phyloP scores from a whole-genome alignment of 2,888 invertebrate species.

The Agrilus mali region DNA sequence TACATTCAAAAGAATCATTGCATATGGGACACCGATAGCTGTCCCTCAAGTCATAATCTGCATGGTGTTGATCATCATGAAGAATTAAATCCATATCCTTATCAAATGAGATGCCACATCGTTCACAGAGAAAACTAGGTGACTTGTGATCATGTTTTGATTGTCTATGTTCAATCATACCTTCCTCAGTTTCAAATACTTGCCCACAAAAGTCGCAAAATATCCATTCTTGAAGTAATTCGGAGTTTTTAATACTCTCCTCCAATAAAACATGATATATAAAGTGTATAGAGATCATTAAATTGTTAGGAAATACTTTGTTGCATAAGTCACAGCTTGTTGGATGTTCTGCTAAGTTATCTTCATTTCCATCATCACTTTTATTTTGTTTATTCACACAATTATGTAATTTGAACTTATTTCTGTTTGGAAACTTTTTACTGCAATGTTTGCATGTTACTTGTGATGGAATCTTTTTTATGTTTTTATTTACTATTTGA shows the following conservation, averaged over 20 bases:
- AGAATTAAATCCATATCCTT: slow-evolving; percentile 10
- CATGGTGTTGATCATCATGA: slow-evolving; percentile 7
- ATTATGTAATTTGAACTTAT: slow-evolving; percentile 4
- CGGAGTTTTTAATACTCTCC: slow-evolving; percentile 9
- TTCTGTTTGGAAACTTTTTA: slow-evolving; percentile 6
- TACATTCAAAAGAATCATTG: slow-evolving; percentile 16
- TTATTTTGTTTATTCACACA: neutral
- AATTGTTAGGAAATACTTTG: slow-evolving; percentile 9
- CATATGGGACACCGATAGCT: slow-evolving; percentile 20
- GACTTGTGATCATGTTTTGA: slow-evolving; percentile 6
- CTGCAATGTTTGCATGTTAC: slow-evolving; percentile 8
- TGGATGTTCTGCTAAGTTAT: slow-evolving; percentile 1
- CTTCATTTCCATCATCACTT: neutral
- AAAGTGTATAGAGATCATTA: slow-evolving; percentile 14
- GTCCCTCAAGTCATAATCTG: slow-evolving; percentile 12
- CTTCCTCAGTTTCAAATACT: slow-evolving; percentile 14
- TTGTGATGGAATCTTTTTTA: slow-evolving; percentile 1
- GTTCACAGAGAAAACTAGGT: slow-evolving; percentile 9
- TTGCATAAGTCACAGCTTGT: slow-evolving; percentile 14
- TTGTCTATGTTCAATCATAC: slow-evolving; percentile 14
- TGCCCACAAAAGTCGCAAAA: slow-evolving; percentile 18
- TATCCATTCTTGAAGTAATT: slow-evolving; percentile 11
- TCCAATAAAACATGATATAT: slow-evolving; percentile 13
- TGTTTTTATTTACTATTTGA: no score
- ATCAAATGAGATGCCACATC: slow-evolving; percentile 13